Percentiles rank a stretch among this genome's conserved stretches.
Evolutionary conservation across 2,113 vertebrate species (phyloP).

Genomic region (Prunella himalayana): DNA sequence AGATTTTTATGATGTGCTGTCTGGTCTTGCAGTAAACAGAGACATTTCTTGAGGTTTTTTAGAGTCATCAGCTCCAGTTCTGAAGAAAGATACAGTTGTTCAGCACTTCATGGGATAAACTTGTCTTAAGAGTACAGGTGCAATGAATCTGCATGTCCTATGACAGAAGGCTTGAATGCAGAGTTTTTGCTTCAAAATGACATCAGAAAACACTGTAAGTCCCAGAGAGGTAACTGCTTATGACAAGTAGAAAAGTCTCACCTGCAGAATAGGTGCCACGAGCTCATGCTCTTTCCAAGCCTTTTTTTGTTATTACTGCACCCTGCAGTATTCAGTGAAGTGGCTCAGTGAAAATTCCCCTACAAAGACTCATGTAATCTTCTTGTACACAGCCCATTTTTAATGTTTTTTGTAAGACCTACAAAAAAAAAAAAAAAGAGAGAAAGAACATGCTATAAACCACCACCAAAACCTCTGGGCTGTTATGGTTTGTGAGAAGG

Average conservation of each 20-base stretch:
- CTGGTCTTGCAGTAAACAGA: neutral
- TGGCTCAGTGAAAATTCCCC: neutral
- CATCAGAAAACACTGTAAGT: neutral
- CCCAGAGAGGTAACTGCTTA: neutral
- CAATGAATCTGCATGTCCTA: neutral
- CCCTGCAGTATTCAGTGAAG: neutral
- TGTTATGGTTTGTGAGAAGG: neutral
- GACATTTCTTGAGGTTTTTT: neutral
- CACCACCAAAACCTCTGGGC: neutral
- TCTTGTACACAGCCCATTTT: neutral
- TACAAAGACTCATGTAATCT: neutral
- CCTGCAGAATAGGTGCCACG: neutral
- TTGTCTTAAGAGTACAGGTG: neutral
- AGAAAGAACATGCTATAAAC: neutral
- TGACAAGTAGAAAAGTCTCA: neutral
- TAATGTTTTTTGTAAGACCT: neutral
- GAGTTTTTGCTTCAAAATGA: neutral
- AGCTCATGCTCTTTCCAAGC: neutral
- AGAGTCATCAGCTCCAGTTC: neutral
- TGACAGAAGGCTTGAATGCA: neutral
- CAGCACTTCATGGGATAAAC: neutral
- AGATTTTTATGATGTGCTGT: neutral
- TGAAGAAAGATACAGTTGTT: neutral
- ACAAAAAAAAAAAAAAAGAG: neutral
- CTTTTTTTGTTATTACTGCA: neutral